Base-by-base conservation (phyloP, 2,797 vertebrate species). In the Ctenopoma kingsleyae region DNA sequence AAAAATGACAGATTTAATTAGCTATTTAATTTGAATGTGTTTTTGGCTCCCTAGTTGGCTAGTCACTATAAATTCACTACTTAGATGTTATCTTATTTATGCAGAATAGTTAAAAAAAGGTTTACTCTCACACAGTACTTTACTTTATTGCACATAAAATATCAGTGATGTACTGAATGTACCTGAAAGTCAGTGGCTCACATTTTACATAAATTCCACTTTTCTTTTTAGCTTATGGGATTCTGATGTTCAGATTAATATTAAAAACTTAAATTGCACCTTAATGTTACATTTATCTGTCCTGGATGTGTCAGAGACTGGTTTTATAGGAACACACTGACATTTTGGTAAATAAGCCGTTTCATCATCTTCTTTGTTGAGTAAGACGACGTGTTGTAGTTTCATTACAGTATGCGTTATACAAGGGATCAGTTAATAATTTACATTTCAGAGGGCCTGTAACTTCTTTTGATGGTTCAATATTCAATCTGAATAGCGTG, bases 1-100 rank as follows among this genome's bases (percentile, higher is more conserved):
- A 51, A 64, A 73, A 38, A 17, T 53, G 58, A 77, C 46, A 40
- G 51, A 78, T 80, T 85, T 59, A 66, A 74, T 81, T 71, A 80
- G 51, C 52, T 5, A 66, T 52, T 69, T 71, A 10, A 77, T 74
- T 69, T 63, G 3, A 68, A 74, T 62, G 30, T 50, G 53, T 84
- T 53, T 57, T 54, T 38, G 16, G 17, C 70, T 74, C 40, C 15
- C 17, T 13, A 12, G 60, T 36, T 44, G 30, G 50, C 74, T 36
- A 47, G 32, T 32, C 1, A 2, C 40, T 71, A 66, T 61, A 4
- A 59, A 32, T 32, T 60, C 30, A 32, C 1, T 8, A 9, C 30
- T 32, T 32, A 8, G 8, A 32, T 32, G 30, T 32, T 32, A 8
- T 8, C 2, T 27, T 15, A 46, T 27, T 49, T 27, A 30, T 13